Evolutionary conservation across 2,113 vertebrate species (phyloP).

Genomic region (Toxotes chatareus): DNA sequence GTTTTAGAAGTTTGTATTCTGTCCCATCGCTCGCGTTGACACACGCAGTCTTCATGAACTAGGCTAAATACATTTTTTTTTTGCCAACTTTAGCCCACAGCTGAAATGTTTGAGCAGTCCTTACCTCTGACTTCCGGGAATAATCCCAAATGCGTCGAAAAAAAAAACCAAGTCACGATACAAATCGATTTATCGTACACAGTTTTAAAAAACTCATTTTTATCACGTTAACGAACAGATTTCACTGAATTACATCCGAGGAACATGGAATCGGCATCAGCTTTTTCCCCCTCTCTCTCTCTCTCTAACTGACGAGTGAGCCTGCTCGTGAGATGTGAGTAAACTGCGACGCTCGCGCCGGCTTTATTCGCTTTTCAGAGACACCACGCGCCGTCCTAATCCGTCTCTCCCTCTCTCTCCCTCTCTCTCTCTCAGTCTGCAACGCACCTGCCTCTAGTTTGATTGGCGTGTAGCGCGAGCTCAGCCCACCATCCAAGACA

Average conservation of each 20-base stretch:
- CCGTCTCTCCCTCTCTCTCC: slow-evolving; percentile 20
- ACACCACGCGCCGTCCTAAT: slow-evolving; percentile 66
- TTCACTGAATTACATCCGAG: slow-evolving; percentile 43
- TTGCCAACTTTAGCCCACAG: not conserved
- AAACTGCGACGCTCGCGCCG: slow-evolving; percentile 73
- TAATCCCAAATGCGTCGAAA: slow-evolving; percentile 44
- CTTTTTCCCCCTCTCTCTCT: not conserved
- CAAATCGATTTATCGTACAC: slow-evolving; percentile 26
- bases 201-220: slow-evolving; percentile 42
- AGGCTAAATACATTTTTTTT: not conserved
- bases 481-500: slow-evolving; percentile 66
- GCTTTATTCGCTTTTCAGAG: slow-evolving; percentile 80
- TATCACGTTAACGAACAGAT: not conserved
- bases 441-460: slow-evolving; percentile 63
- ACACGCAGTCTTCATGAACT: not conserved
- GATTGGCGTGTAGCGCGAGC: slow-evolving; percentile 80
- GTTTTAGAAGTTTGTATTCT: not conserved
- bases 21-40: not conserved
- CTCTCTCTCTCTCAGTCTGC: slow-evolving; percentile 22
- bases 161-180: slow-evolving; percentile 42
- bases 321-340: slow-evolving; percentile 71
- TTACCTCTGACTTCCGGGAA: slow-evolving; percentile 55
- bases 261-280: slow-evolving; percentile 2
- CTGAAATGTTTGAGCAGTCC: not conserved
- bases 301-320: slow-evolving; percentile 35